Evolutionary conservation across 2,113 vertebrate species (phyloP).

Genomic region (Benitochromis conjunctus): DNA sequence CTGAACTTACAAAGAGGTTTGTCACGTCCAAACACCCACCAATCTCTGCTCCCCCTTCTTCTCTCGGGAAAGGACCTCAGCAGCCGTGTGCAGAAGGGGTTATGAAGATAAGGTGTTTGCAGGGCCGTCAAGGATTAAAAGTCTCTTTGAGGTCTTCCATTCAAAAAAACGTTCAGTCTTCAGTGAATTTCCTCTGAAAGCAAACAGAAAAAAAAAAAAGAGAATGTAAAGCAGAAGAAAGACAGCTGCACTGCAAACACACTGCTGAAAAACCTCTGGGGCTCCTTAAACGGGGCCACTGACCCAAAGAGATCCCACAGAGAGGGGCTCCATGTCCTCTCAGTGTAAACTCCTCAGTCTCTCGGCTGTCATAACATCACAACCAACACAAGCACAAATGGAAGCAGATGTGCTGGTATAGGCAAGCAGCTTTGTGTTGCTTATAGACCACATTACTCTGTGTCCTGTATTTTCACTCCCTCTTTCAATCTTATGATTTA

Average conservation of each 20-base stretch:
- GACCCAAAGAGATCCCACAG: constrained; percentile 16
- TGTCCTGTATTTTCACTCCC: neutral
- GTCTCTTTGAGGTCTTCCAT: constrained; percentile 9
- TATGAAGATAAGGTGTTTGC: neutral
- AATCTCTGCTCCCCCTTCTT: neutral
- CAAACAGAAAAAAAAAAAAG: constrained; percentile 9
- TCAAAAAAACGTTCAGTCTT: neutral
- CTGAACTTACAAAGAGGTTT: constrained; percentile 40
- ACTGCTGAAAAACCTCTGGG: neutral
- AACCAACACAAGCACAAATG: constrained; percentile 47
- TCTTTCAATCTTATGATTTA: neutral
- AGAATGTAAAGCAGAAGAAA: neutral
- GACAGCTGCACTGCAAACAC: constrained; percentile 26
- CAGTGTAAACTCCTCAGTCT: constrained; percentile 41
- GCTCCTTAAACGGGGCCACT: constrained; percentile 12
- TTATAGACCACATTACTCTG: neutral
- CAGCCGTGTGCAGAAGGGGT: neutral
- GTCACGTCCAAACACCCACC: neutral
- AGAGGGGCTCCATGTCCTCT: constrained; percentile 17
- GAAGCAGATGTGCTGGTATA: constrained; percentile 58
- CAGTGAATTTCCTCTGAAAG: constrained; percentile 42
- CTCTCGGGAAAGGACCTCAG: neutral
- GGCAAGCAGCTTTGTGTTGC: neutral
- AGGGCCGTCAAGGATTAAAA: neutral
- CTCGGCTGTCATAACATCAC: constrained; percentile 59